Evolutionary conservation across 2,888 invertebrate species (phyloP), one percentile per base, ranked within the genome.

Genomic region (Polyommatus icarus): DNA sequence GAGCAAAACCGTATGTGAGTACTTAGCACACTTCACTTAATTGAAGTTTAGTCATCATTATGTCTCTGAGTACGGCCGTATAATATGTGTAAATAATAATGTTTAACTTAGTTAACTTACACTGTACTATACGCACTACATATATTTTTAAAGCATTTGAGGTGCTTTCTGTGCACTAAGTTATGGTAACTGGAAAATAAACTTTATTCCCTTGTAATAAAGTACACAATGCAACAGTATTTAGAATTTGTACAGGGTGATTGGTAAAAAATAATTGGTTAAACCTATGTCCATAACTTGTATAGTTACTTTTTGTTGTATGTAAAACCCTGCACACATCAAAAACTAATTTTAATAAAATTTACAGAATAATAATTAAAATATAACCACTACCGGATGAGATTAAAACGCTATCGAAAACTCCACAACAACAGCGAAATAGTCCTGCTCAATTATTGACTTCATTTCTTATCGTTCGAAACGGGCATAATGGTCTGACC

Each of bases 201-300:
- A 61, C 20, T 61, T 0, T 61, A 61, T 24, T 61, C 3, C 12
- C 61, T 12, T 61, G 20, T 24, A 61, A 61, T 61, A 24, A 61
- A 61, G 61, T 61, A 24, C 24, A 24, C 24, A 24, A 61, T 61
- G 24, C 4, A 61, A 12, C 8, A 61, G 61, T 24, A 61, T 61
- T 24, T 24, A 24, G 61, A 24, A 61, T 61, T 61, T 61, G 61
- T 24, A 61, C 20, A 24, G 61, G 61, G 61, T 61, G 61, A 61
- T 61, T 61, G 61, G 24, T 61, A 24, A 61, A 20, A 10, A 61
- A 24, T 24, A 57, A 7, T n/a, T 57, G 18, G 7, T 8, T 20
- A n/a, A 59, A n/a, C 59, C n/a, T 24, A 61, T 20, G 8, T 59
- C 20, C 61, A 50, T 50, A 50, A 50, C 50, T 50, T 50, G 50